Evolutionary conservation across 2,888 invertebrate species (phyloP).

Genomic region (Carcina quercana): DNA sequence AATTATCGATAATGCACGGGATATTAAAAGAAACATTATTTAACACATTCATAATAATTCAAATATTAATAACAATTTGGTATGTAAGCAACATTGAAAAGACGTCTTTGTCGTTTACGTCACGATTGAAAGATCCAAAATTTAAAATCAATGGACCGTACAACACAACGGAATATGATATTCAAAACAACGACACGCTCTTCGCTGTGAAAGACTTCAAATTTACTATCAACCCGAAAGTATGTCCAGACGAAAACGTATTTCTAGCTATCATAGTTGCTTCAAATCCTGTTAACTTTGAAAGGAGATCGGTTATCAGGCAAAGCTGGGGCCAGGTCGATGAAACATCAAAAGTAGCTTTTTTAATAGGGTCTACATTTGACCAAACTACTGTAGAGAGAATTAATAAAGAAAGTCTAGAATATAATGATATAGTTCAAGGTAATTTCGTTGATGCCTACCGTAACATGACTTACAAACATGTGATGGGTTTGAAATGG

Average conservation of each 20-base stretch:
- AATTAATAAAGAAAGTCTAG: neutral
- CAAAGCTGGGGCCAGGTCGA: neutral
- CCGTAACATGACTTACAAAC: slow-evolving; percentile 1
- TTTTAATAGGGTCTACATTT: neutral
- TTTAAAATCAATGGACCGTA: slow-evolving; percentile 37
- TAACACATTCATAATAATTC: too few relatives aligned
- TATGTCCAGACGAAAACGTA: slow-evolving; percentile 38
- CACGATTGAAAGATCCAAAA: slow-evolving; percentile 35
- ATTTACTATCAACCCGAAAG: slow-evolving; percentile 76
- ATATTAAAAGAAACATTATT: too few relatives aligned
- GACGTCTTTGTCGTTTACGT: too few relatives aligned
- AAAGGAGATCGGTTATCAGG: neutral
- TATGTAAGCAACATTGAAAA: too few relatives aligned
- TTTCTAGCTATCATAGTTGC: neutral
- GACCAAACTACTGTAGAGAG: neutral
- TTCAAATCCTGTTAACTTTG: neutral
- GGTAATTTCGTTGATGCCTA: slow-evolving; percentile 1
- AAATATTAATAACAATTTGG: too few relatives aligned
- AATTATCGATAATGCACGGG: too few relatives aligned
- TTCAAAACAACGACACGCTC: slow-evolving; percentile 42
- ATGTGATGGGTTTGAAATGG: slow-evolving; percentile 4
- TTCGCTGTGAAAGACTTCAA: slow-evolving; percentile 77
- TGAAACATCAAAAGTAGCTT: neutral
- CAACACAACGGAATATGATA: slow-evolving; percentile 21
- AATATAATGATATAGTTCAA: slow-evolving; percentile 1